Conservation (phyloP, 2,888 invertebrate genomes). For the Aquatica leii region DNA sequence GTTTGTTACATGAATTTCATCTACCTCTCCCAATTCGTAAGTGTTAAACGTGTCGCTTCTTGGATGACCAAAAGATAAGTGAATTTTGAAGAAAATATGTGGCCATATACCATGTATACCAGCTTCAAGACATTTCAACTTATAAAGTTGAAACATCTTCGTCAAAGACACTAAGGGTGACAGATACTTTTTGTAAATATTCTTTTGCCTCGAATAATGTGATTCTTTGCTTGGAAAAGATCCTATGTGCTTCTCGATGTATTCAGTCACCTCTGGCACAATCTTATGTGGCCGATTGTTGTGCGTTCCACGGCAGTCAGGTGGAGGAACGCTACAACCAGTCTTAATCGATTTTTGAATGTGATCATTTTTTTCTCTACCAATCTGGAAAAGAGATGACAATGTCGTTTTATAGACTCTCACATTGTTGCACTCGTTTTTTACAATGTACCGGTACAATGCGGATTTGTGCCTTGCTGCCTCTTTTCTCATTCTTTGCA, state of each 20-base stretch:
- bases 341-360: too few relatives aligned
- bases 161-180: background rate
- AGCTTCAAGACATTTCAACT: background rate
- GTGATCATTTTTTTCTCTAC: too few relatives aligned
- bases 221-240: background rate
- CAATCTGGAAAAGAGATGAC: too few relatives aligned
- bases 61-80: too few relatives aligned
- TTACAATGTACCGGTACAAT: too few relatives aligned
- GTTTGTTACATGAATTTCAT: background rate
- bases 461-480: too few relatives aligned
- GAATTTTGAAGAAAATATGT: background rate
- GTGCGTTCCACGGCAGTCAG: too few relatives aligned
- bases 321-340: too few relatives aligned
- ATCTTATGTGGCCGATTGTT: background rate
- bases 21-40: too few relatives aligned
- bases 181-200: slow-evolving; percentile 7
- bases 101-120: background rate
- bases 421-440: too few relatives aligned
- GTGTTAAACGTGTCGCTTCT: background rate
- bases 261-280: background rate
- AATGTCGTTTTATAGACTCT: too few relatives aligned
- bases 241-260: background rate
- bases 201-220: slow-evolving; percentile 1
- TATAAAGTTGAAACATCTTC: slow-evolving; percentile 4
- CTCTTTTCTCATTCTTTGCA: too few relatives aligned